Conservation (phyloP, 2,888 invertebrate genomes). For the Yponomeuta cagnagella region DNA sequence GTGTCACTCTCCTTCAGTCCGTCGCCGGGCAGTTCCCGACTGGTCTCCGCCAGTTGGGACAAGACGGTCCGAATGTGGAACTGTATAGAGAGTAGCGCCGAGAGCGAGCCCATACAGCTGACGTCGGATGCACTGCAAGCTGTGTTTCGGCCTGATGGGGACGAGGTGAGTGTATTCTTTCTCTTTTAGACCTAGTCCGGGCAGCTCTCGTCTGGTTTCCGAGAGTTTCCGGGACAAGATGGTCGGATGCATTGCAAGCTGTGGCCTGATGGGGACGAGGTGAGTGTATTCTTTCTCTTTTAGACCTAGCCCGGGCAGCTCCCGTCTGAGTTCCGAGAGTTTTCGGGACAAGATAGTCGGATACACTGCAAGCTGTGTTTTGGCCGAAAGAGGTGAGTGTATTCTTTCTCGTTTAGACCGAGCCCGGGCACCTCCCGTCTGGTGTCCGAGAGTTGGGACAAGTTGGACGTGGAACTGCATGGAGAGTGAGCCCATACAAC, state of each 20-base stretch:
- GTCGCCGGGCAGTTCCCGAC: conserved; percentile 79
- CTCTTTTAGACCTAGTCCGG: conserved; percentile 65
- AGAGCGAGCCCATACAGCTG: conserved; percentile 87
- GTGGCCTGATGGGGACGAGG: conserved; percentile 93
- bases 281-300: conserved; percentile 26
- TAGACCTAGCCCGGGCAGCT: conserved; percentile 48
- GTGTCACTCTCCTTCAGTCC: conserved; percentile 88
- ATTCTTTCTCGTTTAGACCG: conserved; percentile 76
- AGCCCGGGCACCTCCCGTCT: conserved; percentile 66
- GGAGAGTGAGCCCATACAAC: conserved; percentile 54
- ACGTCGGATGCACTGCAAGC: conserved; percentile 89
- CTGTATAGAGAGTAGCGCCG: conserved; percentile 86
- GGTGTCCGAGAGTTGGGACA: too few species aligned
- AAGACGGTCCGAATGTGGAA: conserved; percentile 93
- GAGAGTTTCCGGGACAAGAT: conserved; percentile 95
- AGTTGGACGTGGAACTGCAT: too few species aligned
- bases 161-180: conserved; percentile 72
- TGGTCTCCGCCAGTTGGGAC: conserved; percentile 97
- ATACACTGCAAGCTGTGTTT: conserved; percentile 80
- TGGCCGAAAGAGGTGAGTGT: conserved; percentile 94
- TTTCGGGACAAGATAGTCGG: conserved; percentile 89
- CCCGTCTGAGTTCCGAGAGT: conserved; percentile 69
- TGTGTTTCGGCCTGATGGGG: conserved; percentile 91
- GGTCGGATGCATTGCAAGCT: conserved; percentile 87
- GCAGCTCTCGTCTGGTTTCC: conserved; percentile 87